Evolutionary conservation across 2,888 invertebrate species (phyloP), one percentile per base, ranked within the genome.

Genomic region (Ormyrus labotus): DNA sequence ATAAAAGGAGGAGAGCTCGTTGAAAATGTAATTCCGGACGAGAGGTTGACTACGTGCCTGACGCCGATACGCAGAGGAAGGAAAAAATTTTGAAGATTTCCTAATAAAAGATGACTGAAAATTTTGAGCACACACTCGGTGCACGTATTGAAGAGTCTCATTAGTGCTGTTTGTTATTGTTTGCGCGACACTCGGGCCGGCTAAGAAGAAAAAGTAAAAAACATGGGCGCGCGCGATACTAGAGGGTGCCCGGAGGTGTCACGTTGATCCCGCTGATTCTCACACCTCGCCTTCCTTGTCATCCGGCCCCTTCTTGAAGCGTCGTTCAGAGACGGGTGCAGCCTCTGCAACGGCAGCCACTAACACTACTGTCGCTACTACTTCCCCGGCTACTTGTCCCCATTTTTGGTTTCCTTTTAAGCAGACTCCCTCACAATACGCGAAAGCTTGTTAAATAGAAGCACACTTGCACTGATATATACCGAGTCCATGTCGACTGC

Each of bases 381-480:
- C 84, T 84, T 84, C 86, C 84, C 78, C 82, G 85, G 84, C 87
- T 87, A 89, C 90, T 90, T 90, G 90, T 89, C 88, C 90, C 84
- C 88, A 89, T 90, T 90, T 90, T 90, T 90, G 89, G 89, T 89
- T 90, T 90, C 89, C 89, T 90, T 90, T 90, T 90, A 90, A 90
- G 88, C 87, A 90, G 88, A 10, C 87, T 86, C 85, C 85, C 86
- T 86, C 87, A 87, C 89, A 89, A 89, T 89, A 89, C 87, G 72
- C 86, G 87, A 89, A 90, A 88, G 90, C 90, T 90, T 90, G 90
- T 90, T 90, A 90, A 88, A 86, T 87, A 88, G 83, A 88, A 90
- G 89, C 85, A 88, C 87, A 88, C 90, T 90, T 87, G 87, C 72
- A n/a, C 78, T 65, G 74, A 70, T 75, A 70, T 61, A 75, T 57